These are phyloP conservation scores for Willowsia nigromaculata DNA, from an alignment of 2,888 invertebrate genomes.

Conservation along the genomic window DNA sequence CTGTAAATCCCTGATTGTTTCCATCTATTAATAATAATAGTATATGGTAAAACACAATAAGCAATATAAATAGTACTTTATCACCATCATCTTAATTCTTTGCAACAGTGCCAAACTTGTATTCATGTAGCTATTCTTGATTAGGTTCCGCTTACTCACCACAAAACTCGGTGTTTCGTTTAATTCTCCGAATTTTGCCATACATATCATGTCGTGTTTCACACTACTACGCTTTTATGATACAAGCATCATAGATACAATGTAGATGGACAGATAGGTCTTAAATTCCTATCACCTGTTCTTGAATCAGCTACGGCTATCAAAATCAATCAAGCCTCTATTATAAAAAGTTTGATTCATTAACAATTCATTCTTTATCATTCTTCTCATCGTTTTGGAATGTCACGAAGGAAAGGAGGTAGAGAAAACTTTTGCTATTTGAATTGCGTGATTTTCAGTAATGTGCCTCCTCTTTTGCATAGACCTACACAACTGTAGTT, in stretches of 20 bases:
- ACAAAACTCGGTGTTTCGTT: not conserved
- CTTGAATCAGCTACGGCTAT: constrained; percentile 12
- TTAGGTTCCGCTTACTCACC: constrained; percentile 33
- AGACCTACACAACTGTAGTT: not conserved
- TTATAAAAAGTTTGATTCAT: not conserved
- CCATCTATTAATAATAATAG: too few relatives aligned
- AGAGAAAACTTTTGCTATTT: not conserved
- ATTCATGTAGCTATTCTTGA: not conserved
- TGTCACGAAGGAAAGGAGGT: not conserved
- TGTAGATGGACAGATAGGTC: not conserved
- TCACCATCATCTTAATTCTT: not conserved
- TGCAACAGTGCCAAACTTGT: not conserved
- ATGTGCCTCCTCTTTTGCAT: not conserved
- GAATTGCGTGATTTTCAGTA: not conserved
- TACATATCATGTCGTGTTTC: not conserved
- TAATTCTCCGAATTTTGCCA: not conserved
- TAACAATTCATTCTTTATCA: constrained; percentile 28
- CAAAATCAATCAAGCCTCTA: constrained; percentile 48
- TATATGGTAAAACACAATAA: not conserved
- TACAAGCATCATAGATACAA: not conserved
- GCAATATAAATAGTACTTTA: not conserved
- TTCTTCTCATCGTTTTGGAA: constrained; percentile 2
- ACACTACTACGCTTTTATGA: not conserved
- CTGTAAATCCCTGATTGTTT: too few relatives aligned
- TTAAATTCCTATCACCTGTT: not conserved